Conservation (phyloP, 1,140 invertebrate species). For the Anthonomus grandis region DNA sequence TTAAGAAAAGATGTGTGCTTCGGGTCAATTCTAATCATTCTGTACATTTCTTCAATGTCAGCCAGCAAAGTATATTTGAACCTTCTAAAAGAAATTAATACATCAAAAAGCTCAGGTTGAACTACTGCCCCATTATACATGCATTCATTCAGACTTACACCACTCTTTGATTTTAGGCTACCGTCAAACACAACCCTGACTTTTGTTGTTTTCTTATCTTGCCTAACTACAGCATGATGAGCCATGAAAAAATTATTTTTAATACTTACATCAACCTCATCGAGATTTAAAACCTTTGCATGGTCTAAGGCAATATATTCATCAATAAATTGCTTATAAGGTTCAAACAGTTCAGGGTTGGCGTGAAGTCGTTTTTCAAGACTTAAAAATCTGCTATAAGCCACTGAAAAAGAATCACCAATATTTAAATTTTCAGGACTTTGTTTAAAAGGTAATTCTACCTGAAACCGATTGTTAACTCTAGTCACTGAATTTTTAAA, state of each 20-base stretch:
- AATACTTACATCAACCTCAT: no score
- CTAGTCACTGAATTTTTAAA: background rate
- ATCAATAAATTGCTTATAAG: no score
- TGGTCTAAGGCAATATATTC: no score
- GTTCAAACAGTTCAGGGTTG: no score
- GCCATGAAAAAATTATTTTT: no score
- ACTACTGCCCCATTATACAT: conserved; percentile 45
- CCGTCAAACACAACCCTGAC: no score
- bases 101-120: conserved; percentile 38
- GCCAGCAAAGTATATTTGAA: conserved; percentile 37
- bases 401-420: conserved; percentile 9
- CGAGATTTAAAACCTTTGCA: no score
- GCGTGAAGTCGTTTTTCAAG: no score
- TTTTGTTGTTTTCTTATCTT: no score
- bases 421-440: conserved; percentile 2
- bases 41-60: no score
- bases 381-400: conserved; percentile 5
- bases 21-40: conserved; percentile 39
- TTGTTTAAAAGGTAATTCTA: conserved; percentile 6
- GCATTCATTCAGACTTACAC: conserved; percentile 41
- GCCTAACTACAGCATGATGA: no score
- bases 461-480: background rate
- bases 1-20: conserved; percentile 44
- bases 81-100: conserved; percentile 46
- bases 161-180: conserved; percentile 29